Evolutionary conservation across 2,797 vertebrate species (phyloP), one percentile per base, ranked within the genome.

Genomic region (Adelosebastes latens): DNA sequence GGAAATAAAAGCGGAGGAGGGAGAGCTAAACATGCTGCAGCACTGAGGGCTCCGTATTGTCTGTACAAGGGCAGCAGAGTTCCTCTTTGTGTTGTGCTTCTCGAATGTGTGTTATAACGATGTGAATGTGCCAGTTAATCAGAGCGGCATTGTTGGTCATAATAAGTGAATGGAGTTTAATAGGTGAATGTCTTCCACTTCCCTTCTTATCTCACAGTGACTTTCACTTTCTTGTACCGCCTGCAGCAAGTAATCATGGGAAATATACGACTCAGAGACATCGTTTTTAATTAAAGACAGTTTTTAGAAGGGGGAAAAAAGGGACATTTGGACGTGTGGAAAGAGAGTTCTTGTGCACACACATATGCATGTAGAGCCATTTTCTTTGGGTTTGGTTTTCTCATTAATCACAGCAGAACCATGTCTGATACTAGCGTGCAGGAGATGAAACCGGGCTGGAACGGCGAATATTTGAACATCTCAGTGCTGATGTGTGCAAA

Each of bases 381-480:
- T 80, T 83, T 84, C 74, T 76, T 67, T 71, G 73, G 63, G 67
- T 75, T 79, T 66, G 86, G 79, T 70, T 82, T 92, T 83, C 90
- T 91, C 90, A 88, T 93, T 92, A 92, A 93, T 90, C 87, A 84
- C 87, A 69, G 87, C 77, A 86, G 87, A 85, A 76, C 72, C 88
- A 66, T 76, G 89, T 90, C 80, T 93, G 90, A 89, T 87, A 77
- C 70, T 56, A 7, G 69, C 42, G 55, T 68, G 70, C 81, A 58
- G 85, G 72, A 72, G 84, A 85, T 75, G 83, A 80, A 86, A 84
- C 86, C 82, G n/a, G 79, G 84, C 89, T 72, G 87, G 77, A 83
- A 77, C 74, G 80, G 53, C 75, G 92, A 90, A 91, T 92, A 91
- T 93, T 92, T 92, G 89, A 94, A 91, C 89, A 89, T 94, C 88